Conservation (phyloP, 2,888 invertebrate genomes). For the Volucella zonaria region DNA sequence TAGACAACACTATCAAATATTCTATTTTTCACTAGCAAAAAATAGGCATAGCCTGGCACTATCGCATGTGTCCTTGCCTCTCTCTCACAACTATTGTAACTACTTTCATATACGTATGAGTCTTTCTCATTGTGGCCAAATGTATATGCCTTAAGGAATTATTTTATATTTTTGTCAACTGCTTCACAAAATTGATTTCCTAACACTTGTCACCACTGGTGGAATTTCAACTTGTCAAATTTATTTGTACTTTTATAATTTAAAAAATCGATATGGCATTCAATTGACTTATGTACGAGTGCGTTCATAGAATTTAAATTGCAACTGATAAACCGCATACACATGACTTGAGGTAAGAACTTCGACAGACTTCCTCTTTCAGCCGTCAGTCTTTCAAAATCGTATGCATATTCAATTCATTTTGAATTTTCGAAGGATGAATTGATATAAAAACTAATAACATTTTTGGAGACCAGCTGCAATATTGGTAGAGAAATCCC, state of each 20-base stretch:
- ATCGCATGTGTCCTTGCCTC: slow-evolving; percentile 47
- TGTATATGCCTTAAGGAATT: slow-evolving; percentile 48
- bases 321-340: slow-evolving; percentile 1
- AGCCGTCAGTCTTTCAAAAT: too few relatives aligned
- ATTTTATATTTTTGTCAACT: slow-evolving; percentile 58
- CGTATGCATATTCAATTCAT: too few relatives aligned
- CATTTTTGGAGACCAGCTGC: too few relatives aligned
- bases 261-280: slow-evolving; percentile 50
- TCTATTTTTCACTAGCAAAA: slow-evolving; percentile 27
- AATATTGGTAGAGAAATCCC: too few relatives aligned
- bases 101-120: not conserved
- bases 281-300: slow-evolving; percentile 11
- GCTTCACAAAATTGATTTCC: slow-evolving; percentile 51
- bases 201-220: slow-evolving; percentile 3
- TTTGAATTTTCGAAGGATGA: too few relatives aligned
- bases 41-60: slow-evolving; percentile 38
- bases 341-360: not conserved
- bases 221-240: not conserved
- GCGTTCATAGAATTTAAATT: slow-evolving; percentile 12
- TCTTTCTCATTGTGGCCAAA: slow-evolving; percentile 22
- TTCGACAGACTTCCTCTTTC: too few relatives aligned
- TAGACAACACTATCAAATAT: slow-evolving; percentile 7
- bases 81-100: not conserved
- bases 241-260: slow-evolving; percentile 16
- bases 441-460: too few relatives aligned